Evolutionary conservation across 2,888 invertebrate genomes (phyloP), one percentile per base, ranked within the genome.

Genomic region (Yponomeuta evonymella): DNA sequence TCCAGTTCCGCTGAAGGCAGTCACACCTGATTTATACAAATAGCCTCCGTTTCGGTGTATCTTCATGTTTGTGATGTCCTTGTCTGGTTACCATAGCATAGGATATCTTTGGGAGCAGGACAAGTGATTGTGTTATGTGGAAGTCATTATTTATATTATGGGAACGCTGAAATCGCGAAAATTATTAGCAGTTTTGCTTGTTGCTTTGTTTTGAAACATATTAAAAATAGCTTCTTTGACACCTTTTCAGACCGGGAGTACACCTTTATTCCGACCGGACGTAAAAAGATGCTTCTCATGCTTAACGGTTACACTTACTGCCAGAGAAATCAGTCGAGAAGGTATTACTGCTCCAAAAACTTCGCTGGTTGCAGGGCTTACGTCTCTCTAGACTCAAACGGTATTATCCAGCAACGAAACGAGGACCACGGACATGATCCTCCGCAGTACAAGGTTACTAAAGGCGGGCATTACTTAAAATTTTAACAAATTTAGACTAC

Each of bases 341-440:
- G 29, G n/a, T 69, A 48, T 23, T 48, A 48, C n/a, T 69, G 69
- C 69, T 69, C 69, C 8, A 69, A 48, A 48, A 69, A 23, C n/a
- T 9, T 6, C 15, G n/a, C 3, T 6, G 69, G 69, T 23, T 69
- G 69, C 29, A 58, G 12, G 51, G 51, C 51, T 58, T 15, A 2
- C 1, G 15, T 15, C 15, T 6, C 51, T 12, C 51, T 58, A 3
- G 51, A 58, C 5, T 43, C 9, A 43, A 43, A 43, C 9, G 43
- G 43, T 43, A 43, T 3, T 3, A 43, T 43, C 43, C 1, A 43
- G 8, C 43, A 8, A 43, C 43, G 43, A 43, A 43, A 58, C 5
- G 51, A 58, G 15, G 51, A 15, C 5, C 51, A 58, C 8, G 15
- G 15, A 15, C 51, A 58, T 15, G 51, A 58, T 12, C 51, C 51